A percentile compares a stretch with the other conserved stretches of the same genome.
These are phyloP conservation scores for Argopecten irradians DNA, from an alignment of 1,140 invertebrate species.

Conservation along the genomic window DNA sequence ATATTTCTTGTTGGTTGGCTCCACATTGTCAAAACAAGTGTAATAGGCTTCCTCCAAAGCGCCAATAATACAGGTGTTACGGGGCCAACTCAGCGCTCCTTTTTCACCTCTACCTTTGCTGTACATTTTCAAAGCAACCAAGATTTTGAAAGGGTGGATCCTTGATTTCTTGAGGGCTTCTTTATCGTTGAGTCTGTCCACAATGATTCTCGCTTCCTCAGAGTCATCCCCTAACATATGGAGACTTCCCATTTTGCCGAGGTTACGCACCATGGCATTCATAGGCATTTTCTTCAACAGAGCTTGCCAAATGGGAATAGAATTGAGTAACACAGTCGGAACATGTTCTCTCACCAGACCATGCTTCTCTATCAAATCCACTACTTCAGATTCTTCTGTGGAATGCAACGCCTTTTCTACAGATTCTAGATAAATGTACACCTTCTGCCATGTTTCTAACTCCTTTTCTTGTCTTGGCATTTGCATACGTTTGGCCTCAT, in stretches of 20 bases:
- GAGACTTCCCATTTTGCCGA: constrained; percentile 83
- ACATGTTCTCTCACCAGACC: constrained; percentile 82
- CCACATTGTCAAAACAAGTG: constrained; percentile 77
- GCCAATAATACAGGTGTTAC: constrained; percentile 60
- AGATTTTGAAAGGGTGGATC: constrained; percentile 81
- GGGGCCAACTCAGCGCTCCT: constrained; percentile 73
- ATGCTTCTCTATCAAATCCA: constrained; percentile 77
- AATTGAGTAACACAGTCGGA: constrained; percentile 82
- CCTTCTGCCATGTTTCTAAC: constrained; percentile 66
- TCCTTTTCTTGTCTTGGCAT: constrained; percentile 57
- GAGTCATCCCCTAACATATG: constrained; percentile 78
- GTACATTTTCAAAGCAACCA: constrained; percentile 80
- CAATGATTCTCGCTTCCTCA: constrained; percentile 53
- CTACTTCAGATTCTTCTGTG: constrained; percentile 79
- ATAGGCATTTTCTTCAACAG: constrained; percentile 81
- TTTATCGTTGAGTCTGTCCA: constrained; percentile 60
- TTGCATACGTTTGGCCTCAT: constrained; percentile 76
- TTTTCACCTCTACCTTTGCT: constrained; percentile 79
- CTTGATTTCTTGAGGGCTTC: constrained; percentile 77
- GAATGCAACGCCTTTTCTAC: constrained; percentile 82
- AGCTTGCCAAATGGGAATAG: constrained; percentile 82
- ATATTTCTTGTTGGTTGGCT: constrained; percentile 79
- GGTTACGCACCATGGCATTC: constrained; percentile 79
- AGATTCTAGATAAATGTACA: constrained; percentile 80
- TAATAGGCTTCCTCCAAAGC: constrained; percentile 75